A percentile compares a stretch with the other conserved stretches of the same genome.
These are phyloP conservation scores for Tachuris rubrigastra DNA, from an alignment of 2,113 vertebrate species.

Conservation along the genomic window DNA sequence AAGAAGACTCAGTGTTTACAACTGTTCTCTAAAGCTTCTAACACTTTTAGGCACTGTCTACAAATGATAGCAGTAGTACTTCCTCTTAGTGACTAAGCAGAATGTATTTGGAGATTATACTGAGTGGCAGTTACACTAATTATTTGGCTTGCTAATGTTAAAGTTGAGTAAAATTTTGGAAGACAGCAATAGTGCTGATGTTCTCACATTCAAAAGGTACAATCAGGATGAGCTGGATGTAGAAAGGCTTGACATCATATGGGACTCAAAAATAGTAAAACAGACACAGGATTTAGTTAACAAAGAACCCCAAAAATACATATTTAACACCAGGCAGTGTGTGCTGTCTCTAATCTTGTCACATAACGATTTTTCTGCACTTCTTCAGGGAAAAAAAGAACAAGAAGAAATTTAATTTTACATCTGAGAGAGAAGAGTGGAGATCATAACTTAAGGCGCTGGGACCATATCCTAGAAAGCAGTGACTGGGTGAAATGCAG, in stretches of 20 bases:
- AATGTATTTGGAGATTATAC: constrained; percentile 12
- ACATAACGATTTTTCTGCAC: neutral
- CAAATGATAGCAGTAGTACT: neutral
- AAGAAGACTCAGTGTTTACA: neutral
- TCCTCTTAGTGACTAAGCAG: constrained; percentile 46
- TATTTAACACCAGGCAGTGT: neutral
- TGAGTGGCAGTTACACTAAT: neutral
- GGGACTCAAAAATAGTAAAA: neutral
- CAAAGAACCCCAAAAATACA: neutral
- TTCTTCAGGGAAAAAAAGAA: neutral
- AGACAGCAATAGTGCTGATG: neutral
- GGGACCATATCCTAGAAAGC: neutral
- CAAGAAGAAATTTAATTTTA: neutral
- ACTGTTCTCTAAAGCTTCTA: neutral
- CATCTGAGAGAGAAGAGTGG: neutral
- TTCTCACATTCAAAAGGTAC: neutral
- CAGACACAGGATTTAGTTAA: neutral
- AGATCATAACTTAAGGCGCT: neutral
- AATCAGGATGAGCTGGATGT: neutral
- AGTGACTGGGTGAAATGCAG: neutral
- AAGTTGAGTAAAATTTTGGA: neutral
- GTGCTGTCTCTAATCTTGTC: neutral
- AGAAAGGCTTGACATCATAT: neutral
- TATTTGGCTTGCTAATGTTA: neutral
- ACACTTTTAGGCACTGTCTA: neutral